These are phyloP conservation scores for Zaprionus ornatus DNA, from an alignment of 1,140 invertebrate genomes.

Conservation along the genomic window DNA sequence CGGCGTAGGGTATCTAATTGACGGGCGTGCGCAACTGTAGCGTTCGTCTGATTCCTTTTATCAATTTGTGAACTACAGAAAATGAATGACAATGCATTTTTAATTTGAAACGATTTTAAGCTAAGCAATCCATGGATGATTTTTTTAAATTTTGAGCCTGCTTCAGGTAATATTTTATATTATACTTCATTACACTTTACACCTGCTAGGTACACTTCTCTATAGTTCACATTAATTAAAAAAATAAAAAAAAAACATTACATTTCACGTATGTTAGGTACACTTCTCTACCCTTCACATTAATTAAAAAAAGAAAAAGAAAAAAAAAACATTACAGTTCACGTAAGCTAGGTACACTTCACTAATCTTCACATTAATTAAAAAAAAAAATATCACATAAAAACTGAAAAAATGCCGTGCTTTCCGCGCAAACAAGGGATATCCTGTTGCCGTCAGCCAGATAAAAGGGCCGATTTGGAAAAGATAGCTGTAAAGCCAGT, in stretches of 20 bases:
- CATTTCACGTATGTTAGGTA: no score
- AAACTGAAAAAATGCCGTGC: constrained; percentile 11
- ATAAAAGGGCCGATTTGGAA: constrained; percentile 18
- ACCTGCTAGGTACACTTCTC: not conserved
- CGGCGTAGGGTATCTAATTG: no score
- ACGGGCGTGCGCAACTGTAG: no score
- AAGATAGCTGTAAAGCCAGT: constrained; percentile 65
- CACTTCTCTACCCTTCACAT: not conserved
- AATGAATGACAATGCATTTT: not conserved
- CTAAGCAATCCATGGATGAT: not conserved
- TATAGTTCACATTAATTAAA: not conserved
- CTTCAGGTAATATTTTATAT: not conserved
- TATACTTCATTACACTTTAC: not conserved
- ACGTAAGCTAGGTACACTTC: not conserved
- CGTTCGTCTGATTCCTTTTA: no score
- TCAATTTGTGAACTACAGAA: no score
- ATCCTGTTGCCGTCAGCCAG: not conserved
- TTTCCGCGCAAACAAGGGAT: not conserved
- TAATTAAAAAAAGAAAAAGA: not conserved
- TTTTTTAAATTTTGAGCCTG: not conserved
- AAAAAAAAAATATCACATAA: not conserved
- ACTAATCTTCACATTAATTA: not conserved
- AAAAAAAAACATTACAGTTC: not conserved
- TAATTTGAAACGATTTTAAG: not conserved
- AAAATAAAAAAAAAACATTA: not conserved